Evolutionary conservation across 2,888 invertebrate species (phyloP), one percentile per base, ranked within the genome.

Genomic region (Pecten maximus): DNA sequence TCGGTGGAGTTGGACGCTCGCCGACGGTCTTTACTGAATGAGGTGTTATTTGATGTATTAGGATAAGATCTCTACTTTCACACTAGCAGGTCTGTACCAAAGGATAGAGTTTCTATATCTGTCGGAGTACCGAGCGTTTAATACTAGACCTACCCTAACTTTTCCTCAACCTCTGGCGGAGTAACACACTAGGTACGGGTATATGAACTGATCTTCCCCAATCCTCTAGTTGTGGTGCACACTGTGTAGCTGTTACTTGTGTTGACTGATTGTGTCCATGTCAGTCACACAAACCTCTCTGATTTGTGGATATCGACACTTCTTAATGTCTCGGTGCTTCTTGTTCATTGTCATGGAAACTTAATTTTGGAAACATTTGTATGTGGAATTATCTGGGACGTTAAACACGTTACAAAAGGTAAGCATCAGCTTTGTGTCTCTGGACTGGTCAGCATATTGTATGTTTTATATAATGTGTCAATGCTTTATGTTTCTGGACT

Each of bases 1-100:
- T 74, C 74, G 23, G 74, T 35, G 35, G 74, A 74, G 35, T 74
- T 74, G 10, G 74, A 35, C 74, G 35, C 74, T 74, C 74, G 74
- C 23, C 35, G 35, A 28, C 74, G 74, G 28, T 10, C 74, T 74
- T 74, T 74, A 28, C 10, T 74, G 35, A 74, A 74, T 74, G 74
- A 35, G 35, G 28, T 74, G 74, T 35, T 74, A 74, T 74, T 74
- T 28, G 74, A 74, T 74, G 74, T 35, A 35, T 35, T 35, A 35
- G 74, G 74, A 74, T 74, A 74, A 74, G 74, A 74, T 74, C 74
- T 74, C 0, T 74, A 74, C 35, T 74, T 35, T 74, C 35, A 74
- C 74, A 74, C 74, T 35, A 35, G 74, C 28, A 74, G 74, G 74
- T 74, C 74, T 74, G 74, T 74, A 74, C 35, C 74, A 35, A 74